These are phyloP conservation scores for Drosophila hamatofila DNA, from an alignment of 2,888 invertebrate genomes.

Conservation along the genomic window DNA sequence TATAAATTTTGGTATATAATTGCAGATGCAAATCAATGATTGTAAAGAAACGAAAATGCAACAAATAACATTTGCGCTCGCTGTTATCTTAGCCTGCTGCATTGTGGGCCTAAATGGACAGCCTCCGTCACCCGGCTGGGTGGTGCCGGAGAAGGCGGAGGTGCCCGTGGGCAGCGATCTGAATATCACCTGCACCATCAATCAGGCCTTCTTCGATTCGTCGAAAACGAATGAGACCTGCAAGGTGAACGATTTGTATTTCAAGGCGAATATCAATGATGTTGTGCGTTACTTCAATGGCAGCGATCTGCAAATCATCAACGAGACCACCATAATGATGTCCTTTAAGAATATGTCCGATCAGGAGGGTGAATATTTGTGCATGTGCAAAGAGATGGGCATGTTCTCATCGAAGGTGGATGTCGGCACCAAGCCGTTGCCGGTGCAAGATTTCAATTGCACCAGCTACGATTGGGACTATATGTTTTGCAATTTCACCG, in stretches of 20 bases:
- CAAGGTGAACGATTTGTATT: slow-evolving; percentile 67
- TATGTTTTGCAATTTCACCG: slow-evolving; percentile 91
- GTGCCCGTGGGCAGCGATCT: slow-evolving; percentile 75
- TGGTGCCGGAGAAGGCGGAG: slow-evolving; percentile 68
- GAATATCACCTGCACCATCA: slow-evolving; percentile 81
- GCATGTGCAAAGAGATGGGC: slow-evolving; percentile 76
- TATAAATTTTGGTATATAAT: slow-evolving; percentile 1
- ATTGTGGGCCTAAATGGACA: slow-evolving; percentile 2
- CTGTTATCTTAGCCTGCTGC: not conserved
- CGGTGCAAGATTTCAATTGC: slow-evolving; percentile 90
- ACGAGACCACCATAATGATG: slow-evolving; percentile 71
- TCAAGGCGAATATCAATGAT: slow-evolving; percentile 49
- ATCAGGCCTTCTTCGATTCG: slow-evolving; percentile 54
- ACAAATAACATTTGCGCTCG: not conserved
- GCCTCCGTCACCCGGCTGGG: slow-evolving; percentile 65
- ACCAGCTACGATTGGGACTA: slow-evolving; percentile 90
- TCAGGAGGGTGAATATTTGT: slow-evolving; percentile 69
- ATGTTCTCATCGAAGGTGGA: slow-evolving; percentile 70
- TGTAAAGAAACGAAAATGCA: slow-evolving; percentile 13
- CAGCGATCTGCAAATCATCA: slow-evolving; percentile 44
- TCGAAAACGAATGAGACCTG: slow-evolving; percentile 47
- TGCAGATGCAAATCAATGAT: slow-evolving; percentile 28
- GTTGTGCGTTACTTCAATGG: not conserved
- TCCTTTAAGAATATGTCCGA: slow-evolving; percentile 67
- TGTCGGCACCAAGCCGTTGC: slow-evolving; percentile 87